Evolutionary conservation across 1,140 invertebrate genomes (phyloP), one percentile per base, ranked within the genome.

Genomic region (Bombus waltoni): DNA sequence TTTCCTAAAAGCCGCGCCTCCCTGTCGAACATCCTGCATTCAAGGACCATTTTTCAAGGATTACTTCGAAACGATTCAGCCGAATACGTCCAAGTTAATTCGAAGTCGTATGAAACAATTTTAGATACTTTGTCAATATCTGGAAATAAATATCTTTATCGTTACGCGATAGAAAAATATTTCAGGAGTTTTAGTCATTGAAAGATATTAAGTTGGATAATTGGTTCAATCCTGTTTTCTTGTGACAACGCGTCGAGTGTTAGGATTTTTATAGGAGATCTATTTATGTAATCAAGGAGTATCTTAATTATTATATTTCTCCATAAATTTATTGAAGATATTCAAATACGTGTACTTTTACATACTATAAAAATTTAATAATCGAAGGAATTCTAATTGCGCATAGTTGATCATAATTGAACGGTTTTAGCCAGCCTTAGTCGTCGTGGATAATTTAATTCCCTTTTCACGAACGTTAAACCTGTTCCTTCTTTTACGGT

Each of bases 391-490:
- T 53, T 74, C 72, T 74, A 74, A 74, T 74, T 74, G 44, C 72
- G 44, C 72, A 74, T 74, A 74, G 42, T 74, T 59, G 53, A 40
- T 42, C 11, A 25, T 73, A 82, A 75, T 82, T 62, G 70, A 74
- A 77, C 35, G 47, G 35, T 83, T 47, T 83, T 78, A 47, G 10
- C 59, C 28, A 18, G 35, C 42, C 6, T 66, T 35, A 9, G 35
- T 71, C 13, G 32, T 3, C 35, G 32, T 25, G 57, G 28, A 83
- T 83, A 77, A 83, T 66, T 76, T 77, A 68, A 83, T 77, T 77
- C 35, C 38, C 25, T 18, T 22, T 83, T 40, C 62, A 57, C 62
- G 62, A 66, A 77, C 53, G 66, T 72, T 72, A 72, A 53, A 53
- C 47, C 66, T n/a, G 65, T 40, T 53, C 62, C 25, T 66, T 70